phyloP scores from a whole-genome alignment of 2,888 invertebrate species.

The Nomada goodeniana region DNA sequence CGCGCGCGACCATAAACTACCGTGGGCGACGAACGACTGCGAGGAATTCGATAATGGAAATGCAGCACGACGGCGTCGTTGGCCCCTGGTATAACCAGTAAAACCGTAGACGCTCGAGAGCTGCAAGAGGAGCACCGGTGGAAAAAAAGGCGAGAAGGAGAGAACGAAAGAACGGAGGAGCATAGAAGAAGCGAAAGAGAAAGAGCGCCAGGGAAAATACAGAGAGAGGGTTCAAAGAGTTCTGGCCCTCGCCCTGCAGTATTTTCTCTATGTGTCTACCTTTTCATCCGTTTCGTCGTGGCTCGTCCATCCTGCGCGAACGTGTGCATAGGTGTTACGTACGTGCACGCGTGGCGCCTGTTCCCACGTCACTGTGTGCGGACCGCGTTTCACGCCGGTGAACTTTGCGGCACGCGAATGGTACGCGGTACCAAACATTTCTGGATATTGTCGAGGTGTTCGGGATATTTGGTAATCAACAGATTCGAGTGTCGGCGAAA shows the following conservation, averaged over 20 bases:
- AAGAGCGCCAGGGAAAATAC: conserved; percentile 55
- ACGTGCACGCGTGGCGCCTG: background rate
- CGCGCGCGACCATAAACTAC: conserved; percentile 60
- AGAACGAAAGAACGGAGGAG: conserved; percentile 32
- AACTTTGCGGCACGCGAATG: conserved; percentile 13
- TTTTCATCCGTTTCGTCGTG: conserved; percentile 68
- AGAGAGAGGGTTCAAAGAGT: conserved; percentile 76
- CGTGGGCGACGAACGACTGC: conserved; percentile 66
- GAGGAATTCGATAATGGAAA: conserved; percentile 73
- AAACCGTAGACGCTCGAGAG: conserved; percentile 54
- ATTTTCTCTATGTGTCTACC: conserved; percentile 70
- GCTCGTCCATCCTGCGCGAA: conserved; percentile 23
- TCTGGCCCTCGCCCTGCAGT: conserved; percentile 67
- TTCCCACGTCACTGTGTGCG: background rate
- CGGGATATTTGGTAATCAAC: no score
- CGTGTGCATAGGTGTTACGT: background rate
- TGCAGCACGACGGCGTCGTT: conserved; percentile 61
- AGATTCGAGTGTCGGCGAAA: no score
- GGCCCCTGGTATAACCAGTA: conserved; percentile 58
- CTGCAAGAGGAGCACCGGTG: conserved; percentile 23
- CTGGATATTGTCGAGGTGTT: no score
- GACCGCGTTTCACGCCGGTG: conserved; percentile 10
- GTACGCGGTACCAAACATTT: no score
- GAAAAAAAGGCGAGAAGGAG: conserved; percentile 22
- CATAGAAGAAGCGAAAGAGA: conserved; percentile 50